Conservation (phyloP, 2,113 vertebrate genomes). For the Mobula hypostoma region DNA sequence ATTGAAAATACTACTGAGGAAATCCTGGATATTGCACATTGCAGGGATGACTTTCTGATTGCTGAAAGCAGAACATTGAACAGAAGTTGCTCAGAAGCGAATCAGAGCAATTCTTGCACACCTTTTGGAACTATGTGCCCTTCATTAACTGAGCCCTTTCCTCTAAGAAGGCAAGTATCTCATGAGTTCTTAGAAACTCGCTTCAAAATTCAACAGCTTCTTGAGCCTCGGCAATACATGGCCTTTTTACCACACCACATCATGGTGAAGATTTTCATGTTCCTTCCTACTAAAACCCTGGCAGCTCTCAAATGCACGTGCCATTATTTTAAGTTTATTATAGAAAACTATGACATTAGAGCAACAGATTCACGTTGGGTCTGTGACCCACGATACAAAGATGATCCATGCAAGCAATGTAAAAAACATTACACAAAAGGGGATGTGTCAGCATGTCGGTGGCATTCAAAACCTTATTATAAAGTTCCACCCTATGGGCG, state of each 20-base stretch:
- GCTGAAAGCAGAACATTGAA: background rate
- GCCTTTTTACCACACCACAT: conserved; percentile 83
- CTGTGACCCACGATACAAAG: conserved; percentile 82
- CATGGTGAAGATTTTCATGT: conserved; percentile 73
- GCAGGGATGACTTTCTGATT: conserved; percentile 40
- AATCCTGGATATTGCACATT: conserved; percentile 37
- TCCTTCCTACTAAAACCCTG: conserved; percentile 79
- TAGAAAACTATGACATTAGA: conserved; percentile 79
- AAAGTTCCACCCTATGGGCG: conserved; percentile 87
- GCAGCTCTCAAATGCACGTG: conserved; percentile 88
- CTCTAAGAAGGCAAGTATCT: conserved; percentile 62
- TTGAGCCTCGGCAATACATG: conserved; percentile 86
- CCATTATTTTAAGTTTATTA: conserved; percentile 81
- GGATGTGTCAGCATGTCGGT: conserved; percentile 85
- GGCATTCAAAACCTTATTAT: conserved; percentile 95
- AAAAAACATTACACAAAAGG: conserved; percentile 79
- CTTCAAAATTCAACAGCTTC: conserved; percentile 81
- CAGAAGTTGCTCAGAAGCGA: background rate
- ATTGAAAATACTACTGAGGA: conserved; percentile 42
- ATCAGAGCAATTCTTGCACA: conserved; percentile 40
- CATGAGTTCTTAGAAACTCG: conserved; percentile 80
- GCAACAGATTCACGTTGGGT: conserved; percentile 91
- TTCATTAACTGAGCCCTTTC: conserved; percentile 46
- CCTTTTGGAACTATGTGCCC: conserved; percentile 39
- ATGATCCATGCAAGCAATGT: conserved; percentile 95